Evolutionary conservation across 2,888 invertebrate species (phyloP).

Genomic region (Glyphotaelius pellucidus): DNA sequence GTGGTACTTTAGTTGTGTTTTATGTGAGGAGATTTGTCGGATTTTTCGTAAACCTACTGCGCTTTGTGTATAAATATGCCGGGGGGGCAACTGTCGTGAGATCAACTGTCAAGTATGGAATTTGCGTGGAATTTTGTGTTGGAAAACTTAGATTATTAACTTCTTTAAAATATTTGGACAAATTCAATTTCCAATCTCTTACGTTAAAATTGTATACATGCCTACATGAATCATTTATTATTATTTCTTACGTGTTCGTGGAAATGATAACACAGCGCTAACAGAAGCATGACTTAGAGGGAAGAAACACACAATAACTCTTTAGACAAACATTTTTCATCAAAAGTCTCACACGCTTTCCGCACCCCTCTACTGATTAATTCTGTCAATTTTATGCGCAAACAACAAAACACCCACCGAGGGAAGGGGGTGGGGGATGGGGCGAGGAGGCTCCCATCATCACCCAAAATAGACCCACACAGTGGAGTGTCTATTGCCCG

Average conservation of each 20-base stretch:
- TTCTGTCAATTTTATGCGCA: conserved; percentile 22
- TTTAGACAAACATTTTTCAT: conserved; percentile 18
- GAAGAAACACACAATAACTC: conserved; percentile 13
- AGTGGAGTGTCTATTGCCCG: too few relatives aligned
- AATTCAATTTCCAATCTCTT: neutral
- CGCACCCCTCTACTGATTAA: neutral
- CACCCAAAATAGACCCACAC: too few relatives aligned
- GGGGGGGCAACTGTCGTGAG: too few relatives aligned
- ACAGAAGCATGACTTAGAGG: neutral
- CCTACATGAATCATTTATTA: neutral
- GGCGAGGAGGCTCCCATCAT: too few relatives aligned
- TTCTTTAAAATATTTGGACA: neutral
- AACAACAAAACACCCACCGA: neutral
- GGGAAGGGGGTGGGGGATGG: too few relatives aligned
- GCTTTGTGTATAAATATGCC: too few relatives aligned
- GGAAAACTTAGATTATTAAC: neutral
- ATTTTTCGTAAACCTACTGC: too few relatives aligned
- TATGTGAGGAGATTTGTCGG: too few relatives aligned
- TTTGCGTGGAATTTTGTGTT: too few relatives aligned
- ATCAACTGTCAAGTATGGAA: too few relatives aligned
- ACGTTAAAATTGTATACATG: neutral
- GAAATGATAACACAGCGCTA: neutral
- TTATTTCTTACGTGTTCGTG: neutral
- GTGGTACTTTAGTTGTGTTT: too few relatives aligned
- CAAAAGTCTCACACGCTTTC: neutral